Evolutionary conservation across 2,888 invertebrate species (phyloP).

Genomic region (Uropetala carovei): DNA sequence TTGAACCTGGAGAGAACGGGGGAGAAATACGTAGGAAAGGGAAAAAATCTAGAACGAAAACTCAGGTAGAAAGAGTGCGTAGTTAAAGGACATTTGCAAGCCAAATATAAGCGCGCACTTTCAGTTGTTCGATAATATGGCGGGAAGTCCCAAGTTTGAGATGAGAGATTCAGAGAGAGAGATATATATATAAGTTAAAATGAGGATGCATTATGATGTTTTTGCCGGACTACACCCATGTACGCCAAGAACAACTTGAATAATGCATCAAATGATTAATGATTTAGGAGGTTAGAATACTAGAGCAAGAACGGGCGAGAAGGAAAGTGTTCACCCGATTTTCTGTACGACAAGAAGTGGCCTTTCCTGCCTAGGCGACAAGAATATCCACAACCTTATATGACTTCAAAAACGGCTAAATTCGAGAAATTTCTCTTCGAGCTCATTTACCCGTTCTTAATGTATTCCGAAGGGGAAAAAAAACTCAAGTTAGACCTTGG

Average conservation of each 20-base stretch:
- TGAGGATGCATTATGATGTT: no score
- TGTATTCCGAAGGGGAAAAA: neutral
- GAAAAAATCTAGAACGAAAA: neutral
- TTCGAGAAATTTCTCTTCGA: neutral
- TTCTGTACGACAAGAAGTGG: neutral
- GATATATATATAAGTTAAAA: neutral
- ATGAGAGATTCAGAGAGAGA: neutral
- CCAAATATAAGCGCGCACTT: neutral
- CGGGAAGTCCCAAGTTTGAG: neutral
- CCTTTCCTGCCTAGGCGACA: no score
- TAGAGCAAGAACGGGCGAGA: neutral
- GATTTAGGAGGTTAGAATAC: neutral
- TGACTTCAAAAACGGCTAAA: neutral
- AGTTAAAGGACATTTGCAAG: constrained; percentile 3
- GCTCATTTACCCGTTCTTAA: neutral
- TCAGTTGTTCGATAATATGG: neutral
- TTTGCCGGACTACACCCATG: neutral
- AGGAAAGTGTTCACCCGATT: neutral
- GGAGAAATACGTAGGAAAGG: neutral
- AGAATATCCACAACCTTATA: neutral
- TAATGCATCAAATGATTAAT: constrained; percentile 28
- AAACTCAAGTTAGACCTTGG: neutral
- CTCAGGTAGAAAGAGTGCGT: constrained; percentile 9
- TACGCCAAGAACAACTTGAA: neutral
- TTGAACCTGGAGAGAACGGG: neutral